Conservation (phyloP, 2,888 invertebrate genomes). For the Geotrupes spiniger region DNA sequence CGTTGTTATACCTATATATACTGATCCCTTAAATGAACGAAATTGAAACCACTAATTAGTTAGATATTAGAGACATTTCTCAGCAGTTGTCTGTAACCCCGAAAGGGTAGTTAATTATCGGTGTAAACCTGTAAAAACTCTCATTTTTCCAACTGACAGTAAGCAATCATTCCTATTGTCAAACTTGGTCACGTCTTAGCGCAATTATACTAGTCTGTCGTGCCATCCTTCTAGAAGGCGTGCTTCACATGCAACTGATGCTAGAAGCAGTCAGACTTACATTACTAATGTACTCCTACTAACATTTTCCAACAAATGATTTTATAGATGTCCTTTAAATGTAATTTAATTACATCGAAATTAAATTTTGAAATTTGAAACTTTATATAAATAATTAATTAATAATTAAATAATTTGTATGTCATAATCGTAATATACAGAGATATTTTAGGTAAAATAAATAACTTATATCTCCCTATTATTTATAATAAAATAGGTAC, state of each 20-base stretch:
- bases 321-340: no score
- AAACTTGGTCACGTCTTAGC: constrained; percentile 41
- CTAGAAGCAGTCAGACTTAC: neutral
- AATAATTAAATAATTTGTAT: no score
- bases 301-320: neutral
- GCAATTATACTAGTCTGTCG: constrained; percentile 45
- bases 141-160: constrained; percentile 14
- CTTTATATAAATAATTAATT: no score
- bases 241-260: constrained; percentile 38
- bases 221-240: constrained; percentile 43
- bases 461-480: no score
- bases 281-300: neutral
- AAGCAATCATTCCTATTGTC: constrained; percentile 31
- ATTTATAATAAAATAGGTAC: no score
- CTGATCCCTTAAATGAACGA: no score
- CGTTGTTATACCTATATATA: no score
- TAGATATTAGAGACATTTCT: constrained; percentile 3
- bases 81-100: neutral
- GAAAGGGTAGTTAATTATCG: constrained; percentile 1
- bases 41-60: no score
- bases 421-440: no score
- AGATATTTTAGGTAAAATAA: no score
- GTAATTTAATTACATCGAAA: no score
- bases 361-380: no score
- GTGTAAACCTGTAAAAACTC: constrained; percentile 5